Base-by-base conservation (phyloP, 1,140 invertebrate species). In the Streblospio benedicti region DNA sequence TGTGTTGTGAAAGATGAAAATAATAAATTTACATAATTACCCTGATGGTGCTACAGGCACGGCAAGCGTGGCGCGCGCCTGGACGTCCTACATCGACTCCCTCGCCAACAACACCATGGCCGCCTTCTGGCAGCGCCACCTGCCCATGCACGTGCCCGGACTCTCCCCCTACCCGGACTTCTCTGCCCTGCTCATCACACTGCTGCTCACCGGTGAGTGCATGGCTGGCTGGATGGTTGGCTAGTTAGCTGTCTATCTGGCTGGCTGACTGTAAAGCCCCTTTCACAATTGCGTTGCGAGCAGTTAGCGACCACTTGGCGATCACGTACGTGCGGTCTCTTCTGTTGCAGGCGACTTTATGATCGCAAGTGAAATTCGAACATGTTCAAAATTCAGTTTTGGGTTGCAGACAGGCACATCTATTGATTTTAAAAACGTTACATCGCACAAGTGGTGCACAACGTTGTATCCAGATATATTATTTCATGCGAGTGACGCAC, bases 191-290 rank as follows among this genome's bases (percentile, higher is more conserved):
- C 67, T 59, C 3, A 71, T 78, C n/a, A 73, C 70, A 14, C 33
- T 76, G 1, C 27, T 76, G 1, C 56, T 78, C 14, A 71, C 76
- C 67, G 65, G 80, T 81, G 69, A 69, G 62, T 54, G 16, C n/a
- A 14, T 55, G n/a, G 12, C 23, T n/a, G n/a, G n/a, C n/a, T n/a
- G n/a, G n/a, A n/a, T n/a, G n/a, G n/a, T n/a, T n/a, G n/a, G n/a
- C n/a, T 54, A 47, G 27, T 54, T 41, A 14, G 52, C n/a, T 9
- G 12, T 14, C n/a, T 32, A 53, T 9, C 45, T 57, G 43, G 16
- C 12, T 88, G 52, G 93, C 93, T 25, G 92, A 92, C 9, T 90
- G 86, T 69, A 90, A 95, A 74, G 95, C 92, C 0, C 87, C 91
- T 4, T 82, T 84, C 43, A 80, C 96, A 50, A 96, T 95, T 76